These are phyloP conservation scores for Anarsia innoxiella DNA, from an alignment of 2,888 invertebrate genomes.

Conservation along the genomic window DNA sequence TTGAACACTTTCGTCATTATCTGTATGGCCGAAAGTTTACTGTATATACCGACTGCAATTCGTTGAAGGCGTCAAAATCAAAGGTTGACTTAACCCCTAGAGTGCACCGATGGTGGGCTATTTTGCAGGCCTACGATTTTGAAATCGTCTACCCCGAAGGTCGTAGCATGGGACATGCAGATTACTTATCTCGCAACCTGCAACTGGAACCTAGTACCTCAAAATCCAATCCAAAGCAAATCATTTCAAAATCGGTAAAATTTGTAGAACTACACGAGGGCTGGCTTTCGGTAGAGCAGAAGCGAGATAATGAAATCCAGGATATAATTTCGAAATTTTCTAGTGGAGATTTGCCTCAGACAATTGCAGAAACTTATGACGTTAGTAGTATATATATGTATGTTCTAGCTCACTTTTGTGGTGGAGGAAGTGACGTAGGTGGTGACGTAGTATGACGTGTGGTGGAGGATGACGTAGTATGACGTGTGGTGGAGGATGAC, in stretches of 20 bases:
- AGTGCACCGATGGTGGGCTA: constrained; percentile 15
- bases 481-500: too few species aligned
- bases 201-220: not conserved
- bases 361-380: not conserved
- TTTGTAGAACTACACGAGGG: constrained; percentile 9
- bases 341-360: not conserved
- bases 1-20: too few species aligned
- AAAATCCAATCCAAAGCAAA: not conserved
- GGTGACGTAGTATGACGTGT: too few species aligned
- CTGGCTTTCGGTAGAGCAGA: constrained; percentile 10
- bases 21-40: too few species aligned
- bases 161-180: constrained; percentile 22
- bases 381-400: too few species aligned
- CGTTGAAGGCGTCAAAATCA: too few species aligned
- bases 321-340: not conserved
- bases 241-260: not conserved
- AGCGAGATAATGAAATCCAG: constrained; percentile 8
- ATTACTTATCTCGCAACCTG: constrained; percentile 9
- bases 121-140: constrained; percentile 20
- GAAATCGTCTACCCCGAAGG: constrained; percentile 22
- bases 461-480: too few species aligned
- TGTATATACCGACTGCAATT: too few species aligned
- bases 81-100: too few species aligned
- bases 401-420: too few species aligned
- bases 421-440: too few species aligned